Percentiles rank a stretch among this genome's conserved stretches.
Conservation (phyloP, 2,113 vertebrate genomes). For the Eupsittula cactorum region DNA sequence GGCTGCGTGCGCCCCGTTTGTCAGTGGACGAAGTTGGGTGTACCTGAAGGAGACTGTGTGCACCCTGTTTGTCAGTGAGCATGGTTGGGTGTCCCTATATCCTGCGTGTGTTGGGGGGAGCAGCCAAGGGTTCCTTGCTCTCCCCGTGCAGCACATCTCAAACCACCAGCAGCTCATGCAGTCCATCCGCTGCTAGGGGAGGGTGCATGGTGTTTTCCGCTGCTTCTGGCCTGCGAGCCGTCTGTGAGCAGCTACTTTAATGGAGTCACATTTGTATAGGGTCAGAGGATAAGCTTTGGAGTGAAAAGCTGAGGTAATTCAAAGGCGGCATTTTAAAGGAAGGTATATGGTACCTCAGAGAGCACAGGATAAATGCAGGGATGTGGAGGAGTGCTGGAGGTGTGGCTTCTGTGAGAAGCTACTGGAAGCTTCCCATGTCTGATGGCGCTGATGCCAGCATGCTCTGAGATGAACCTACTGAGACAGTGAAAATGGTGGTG, state of each 20-base stretch:
- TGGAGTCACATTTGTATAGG: background rate
- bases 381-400: background rate
- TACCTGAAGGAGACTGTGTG: too few species aligned
- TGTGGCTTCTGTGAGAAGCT: background rate
- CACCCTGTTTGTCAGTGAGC: too few species aligned
- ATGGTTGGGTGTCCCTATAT: background rate
- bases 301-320: background rate
- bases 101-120: background rate
- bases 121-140: accelerated
- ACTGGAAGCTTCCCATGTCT: background rate
- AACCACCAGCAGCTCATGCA: background rate
- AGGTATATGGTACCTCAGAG: background rate
- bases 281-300: background rate
- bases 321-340: background rate
- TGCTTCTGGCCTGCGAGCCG: background rate
- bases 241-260: background rate
- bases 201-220: background rate
- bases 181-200: background rate
- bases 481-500: background rate
- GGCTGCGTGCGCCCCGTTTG: too few species aligned
- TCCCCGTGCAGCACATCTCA: background rate
- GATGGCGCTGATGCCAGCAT: background rate
- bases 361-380: background rate
- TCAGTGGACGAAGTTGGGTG: too few species aligned
- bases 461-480: background rate